Evolutionary conservation across 92 coral and sea anemone genomes (phyloP).

Genomic region (Galaxea fascicularis): DNA sequence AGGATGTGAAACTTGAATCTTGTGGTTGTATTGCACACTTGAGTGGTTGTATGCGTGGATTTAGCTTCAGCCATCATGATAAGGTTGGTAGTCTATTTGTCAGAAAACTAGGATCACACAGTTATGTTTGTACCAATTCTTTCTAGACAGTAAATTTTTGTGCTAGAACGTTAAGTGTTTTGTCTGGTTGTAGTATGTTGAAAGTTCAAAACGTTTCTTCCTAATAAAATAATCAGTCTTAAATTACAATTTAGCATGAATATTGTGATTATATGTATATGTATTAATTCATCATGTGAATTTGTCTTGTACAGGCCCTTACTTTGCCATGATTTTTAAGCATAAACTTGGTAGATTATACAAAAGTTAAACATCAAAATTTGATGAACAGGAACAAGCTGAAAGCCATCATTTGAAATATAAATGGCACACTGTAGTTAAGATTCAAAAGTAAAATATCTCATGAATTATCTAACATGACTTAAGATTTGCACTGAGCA

Average conservation of each 20-base stretch:
- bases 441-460: too few species aligned
- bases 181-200: background rate
- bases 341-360: too few species aligned
- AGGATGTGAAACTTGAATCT: constrained; percentile 53
- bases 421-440: too few species aligned
- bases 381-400: too few species aligned
- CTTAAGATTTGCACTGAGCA: background rate
- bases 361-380: too few species aligned
- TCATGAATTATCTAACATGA: background rate
- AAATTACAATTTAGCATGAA: background rate
- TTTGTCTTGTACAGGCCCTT: too few species aligned
- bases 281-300: background rate
- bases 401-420: too few species aligned
- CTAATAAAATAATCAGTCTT: background rate
- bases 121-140: background rate
- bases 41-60: background rate
- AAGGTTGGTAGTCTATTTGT: constrained; percentile 28
- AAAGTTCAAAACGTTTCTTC: background rate
- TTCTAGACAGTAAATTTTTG: constrained; percentile 1
- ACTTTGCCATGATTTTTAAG: too few species aligned
- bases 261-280: background rate
- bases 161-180: background rate
- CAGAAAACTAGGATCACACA: background rate
- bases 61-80: constrained; percentile 9
- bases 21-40: constrained; percentile 23